phyloP scores from a whole-genome alignment of 2,797 vertebrate genomes.

The Macroramphosus scolopax region DNA sequence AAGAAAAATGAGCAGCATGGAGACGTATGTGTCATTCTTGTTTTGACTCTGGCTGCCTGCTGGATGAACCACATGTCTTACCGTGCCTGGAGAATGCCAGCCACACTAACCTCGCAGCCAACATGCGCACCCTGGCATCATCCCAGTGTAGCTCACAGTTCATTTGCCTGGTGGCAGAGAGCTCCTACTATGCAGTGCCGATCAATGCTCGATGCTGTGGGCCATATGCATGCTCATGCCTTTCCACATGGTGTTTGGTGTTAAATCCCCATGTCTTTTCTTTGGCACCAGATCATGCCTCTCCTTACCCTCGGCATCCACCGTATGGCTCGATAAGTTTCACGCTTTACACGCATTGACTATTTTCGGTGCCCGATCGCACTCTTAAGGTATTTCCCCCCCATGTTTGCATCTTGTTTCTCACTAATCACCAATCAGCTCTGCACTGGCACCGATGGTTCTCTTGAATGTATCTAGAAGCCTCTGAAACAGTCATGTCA shows the following conservation, averaged over 20 bases:
- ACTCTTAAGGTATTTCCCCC: conserved; percentile 9
- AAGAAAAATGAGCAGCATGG: conserved; percentile 37
- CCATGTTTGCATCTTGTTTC: too few species aligned
- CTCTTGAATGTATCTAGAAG: too few species aligned
- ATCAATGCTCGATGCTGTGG: conserved; percentile 3
- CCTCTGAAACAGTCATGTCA: too few species aligned
- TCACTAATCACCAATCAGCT: too few species aligned
- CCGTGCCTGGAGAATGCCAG: conserved; percentile 49
- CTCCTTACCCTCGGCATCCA: conserved; percentile 27
- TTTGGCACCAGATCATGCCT: conserved; percentile 28
- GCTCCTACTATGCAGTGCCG: conserved; percentile 28
- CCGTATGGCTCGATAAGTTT: conserved; percentile 41
- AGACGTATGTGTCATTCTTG: conserved; percentile 58
- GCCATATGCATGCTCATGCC: conserved; percentile 26
- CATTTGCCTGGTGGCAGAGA: conserved; percentile 44
- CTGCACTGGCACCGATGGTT: too few species aligned
- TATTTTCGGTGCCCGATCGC: conserved; percentile 25
- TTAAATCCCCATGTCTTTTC: conserved; percentile 1
- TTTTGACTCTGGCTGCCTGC: conserved; percentile 47
- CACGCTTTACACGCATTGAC: conserved; percentile 29
- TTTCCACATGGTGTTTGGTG: conserved; percentile 21
- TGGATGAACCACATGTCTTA: conserved; percentile 54
- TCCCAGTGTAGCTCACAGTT: conserved; percentile 27
- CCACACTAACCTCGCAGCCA: conserved; percentile 49
- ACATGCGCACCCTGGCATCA: conserved; percentile 40